These are phyloP conservation scores for Berghia stephanieae DNA, from an alignment of 1,140 invertebrate genomes.

Conservation along the genomic window DNA sequence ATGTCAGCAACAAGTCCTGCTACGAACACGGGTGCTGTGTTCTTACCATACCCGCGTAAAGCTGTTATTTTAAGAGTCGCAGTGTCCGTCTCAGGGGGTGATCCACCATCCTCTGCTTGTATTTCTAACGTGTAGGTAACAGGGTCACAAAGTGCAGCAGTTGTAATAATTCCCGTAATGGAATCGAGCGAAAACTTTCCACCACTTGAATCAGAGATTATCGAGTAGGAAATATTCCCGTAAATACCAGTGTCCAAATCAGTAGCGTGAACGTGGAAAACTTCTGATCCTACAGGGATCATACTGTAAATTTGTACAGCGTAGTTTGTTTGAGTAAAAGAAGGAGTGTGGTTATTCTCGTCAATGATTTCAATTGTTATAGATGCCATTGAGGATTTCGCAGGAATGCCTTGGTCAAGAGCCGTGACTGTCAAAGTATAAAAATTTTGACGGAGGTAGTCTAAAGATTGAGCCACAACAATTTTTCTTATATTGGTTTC, in stretches of 20 bases:
- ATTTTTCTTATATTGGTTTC: not conserved
- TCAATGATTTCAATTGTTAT: not conserved
- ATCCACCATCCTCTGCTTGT: not conserved
- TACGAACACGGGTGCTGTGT: not conserved
- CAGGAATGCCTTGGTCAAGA: not conserved
- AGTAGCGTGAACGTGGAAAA: conserved; percentile 4
- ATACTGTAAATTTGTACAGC: too few species aligned
- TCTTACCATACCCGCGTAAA: not conserved
- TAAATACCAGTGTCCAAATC: conserved; percentile 13
- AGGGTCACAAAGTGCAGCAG: not conserved
- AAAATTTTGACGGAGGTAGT: not conserved
- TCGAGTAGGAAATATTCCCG: not conserved
- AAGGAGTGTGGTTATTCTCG: conserved; percentile 14
- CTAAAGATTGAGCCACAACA: not conserved
- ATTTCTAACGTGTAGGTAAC: conserved; percentile 14
- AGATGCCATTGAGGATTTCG: not conserved
- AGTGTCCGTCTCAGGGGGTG: not conserved
- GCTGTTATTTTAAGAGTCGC: not conserved
- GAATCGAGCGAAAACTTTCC: not conserved
- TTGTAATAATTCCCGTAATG: not conserved
- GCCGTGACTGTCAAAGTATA: not conserved
- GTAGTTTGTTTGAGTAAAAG: not conserved
- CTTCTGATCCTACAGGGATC: not conserved
- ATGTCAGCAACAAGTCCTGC: not conserved
- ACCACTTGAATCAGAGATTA: not conserved